These are phyloP conservation scores for Lottia gigantea DNA, from an alignment of 2,888 invertebrate species.

Conservation along the genomic window DNA sequence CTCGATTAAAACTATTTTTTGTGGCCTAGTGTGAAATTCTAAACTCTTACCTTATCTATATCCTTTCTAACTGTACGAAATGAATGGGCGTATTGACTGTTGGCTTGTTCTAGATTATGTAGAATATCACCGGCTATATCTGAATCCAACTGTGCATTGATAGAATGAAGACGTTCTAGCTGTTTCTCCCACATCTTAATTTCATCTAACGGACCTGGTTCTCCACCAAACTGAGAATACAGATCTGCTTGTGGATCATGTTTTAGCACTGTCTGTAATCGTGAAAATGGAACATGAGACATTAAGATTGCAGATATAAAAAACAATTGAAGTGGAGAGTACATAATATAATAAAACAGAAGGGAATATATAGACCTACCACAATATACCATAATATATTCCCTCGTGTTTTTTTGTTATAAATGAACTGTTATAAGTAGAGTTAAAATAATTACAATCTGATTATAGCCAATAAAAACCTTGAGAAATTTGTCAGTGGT, in stretches of 20 bases:
- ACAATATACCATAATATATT: no score
- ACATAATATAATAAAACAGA: no score
- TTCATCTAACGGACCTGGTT: constrained; percentile 66
- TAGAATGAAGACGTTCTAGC: constrained; percentile 60
- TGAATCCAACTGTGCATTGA: constrained; percentile 63
- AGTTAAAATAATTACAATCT: no score
- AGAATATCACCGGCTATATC: constrained; percentile 65
- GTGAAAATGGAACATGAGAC: neutral
- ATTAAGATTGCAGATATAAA: no score
- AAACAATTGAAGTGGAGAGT: no score
- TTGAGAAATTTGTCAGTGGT: no score
- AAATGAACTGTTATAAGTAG: no score
- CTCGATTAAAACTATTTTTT: no score
- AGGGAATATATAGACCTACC: no score
- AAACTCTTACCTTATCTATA: constrained; percentile 56
- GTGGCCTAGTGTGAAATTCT: no score
- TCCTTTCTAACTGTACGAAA: constrained; percentile 62
- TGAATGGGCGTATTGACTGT: constrained; percentile 64
- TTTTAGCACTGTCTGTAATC: constrained; percentile 59
- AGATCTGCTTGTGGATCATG: constrained; percentile 63
- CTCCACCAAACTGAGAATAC: constrained; percentile 51
- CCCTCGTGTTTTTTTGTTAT: no score
- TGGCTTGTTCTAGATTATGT: constrained; percentile 64
- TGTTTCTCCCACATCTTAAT: constrained; percentile 64
- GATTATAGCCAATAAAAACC: no score